These are phyloP conservation scores for Myotis myotis DNA, from an alignment of 2,797 vertebrate species.

Conservation along the genomic window DNA sequence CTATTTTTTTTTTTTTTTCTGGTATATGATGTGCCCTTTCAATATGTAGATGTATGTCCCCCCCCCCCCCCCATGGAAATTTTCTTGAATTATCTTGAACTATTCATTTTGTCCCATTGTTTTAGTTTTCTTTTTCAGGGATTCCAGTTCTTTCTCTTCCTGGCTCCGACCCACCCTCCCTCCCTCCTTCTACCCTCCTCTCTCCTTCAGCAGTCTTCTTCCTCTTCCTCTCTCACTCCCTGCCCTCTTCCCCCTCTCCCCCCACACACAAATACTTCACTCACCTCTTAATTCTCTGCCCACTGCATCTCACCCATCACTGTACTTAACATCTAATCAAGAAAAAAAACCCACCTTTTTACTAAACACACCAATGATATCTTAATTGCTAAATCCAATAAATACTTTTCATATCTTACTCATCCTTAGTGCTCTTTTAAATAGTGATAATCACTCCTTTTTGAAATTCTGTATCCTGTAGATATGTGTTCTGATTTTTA, in stretches of 20 bases:
- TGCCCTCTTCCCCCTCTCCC: too few species aligned
- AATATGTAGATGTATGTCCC: not conserved
- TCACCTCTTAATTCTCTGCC: not conserved
- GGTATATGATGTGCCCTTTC: not conserved
- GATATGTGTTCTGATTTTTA: not conserved
- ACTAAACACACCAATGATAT: not conserved
- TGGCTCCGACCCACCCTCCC: not conserved
- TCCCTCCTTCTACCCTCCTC: not conserved
- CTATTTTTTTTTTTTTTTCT: not conserved
- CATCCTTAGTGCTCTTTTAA: not conserved
- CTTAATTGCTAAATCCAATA: not conserved
- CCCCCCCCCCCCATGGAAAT: not conserved
- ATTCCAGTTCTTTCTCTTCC: not conserved
- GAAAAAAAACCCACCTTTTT: not conserved
- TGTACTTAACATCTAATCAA: not conserved
- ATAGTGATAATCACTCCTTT: not conserved
- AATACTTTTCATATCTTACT: not conserved
- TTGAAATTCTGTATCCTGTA: not conserved
- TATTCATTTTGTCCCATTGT: not conserved
- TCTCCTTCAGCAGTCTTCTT: too few species aligned
- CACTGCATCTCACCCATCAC: not conserved
- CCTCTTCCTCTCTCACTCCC: too few species aligned
- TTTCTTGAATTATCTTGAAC: not conserved
- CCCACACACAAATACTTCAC: not conserved
- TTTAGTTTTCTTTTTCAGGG: constrained; percentile 12